These are phyloP conservation scores for Drosophila helvetica DNA, from an alignment of 2,888 invertebrate species.

Conservation along the genomic window DNA sequence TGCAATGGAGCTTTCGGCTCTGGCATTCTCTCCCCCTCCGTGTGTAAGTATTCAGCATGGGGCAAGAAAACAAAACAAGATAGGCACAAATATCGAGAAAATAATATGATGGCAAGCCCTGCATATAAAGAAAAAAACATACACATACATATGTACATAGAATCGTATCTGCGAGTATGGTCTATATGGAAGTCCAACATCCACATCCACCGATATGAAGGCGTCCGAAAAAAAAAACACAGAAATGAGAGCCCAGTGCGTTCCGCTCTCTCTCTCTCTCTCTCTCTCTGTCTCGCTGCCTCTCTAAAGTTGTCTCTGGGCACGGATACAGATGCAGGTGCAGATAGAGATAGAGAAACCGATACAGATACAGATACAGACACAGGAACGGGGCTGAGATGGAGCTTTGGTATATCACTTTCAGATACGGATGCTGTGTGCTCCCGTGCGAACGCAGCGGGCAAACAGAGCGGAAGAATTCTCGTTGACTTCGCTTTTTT, in stretches of 20 bases:
- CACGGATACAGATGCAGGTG: conserved; percentile 23
- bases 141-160: conserved; percentile 8
- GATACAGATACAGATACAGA: conserved; percentile 24
- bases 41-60: background rate
- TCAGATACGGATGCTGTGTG: conserved; percentile 72
- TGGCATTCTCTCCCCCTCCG: background rate
- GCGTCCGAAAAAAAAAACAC: background rate
- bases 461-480: conserved; percentile 54
- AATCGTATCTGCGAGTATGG: conserved; percentile 3
- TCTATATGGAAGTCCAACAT: conserved; percentile 2
- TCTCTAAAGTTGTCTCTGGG: conserved; percentile 2
- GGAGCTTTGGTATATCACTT: conserved; percentile 53
- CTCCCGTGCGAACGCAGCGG: conserved; percentile 59
- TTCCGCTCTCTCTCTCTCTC: conserved; percentile 9
- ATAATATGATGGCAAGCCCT: conserved; percentile 6
- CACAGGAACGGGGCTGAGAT: conserved; percentile 20
- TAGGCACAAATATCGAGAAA: conserved; percentile 3
- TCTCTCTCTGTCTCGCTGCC: conserved; percentile 2
- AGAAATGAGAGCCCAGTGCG: background rate
- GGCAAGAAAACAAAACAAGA: background rate
- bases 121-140: background rate
- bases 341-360: conserved; percentile 9
- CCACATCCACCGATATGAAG: background rate
- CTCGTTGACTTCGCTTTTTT: background rate
- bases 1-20: conserved; percentile 1